Base-by-base conservation (phyloP, 2,888 invertebrate genomes). In the Scaptomyza flava region DNA sequence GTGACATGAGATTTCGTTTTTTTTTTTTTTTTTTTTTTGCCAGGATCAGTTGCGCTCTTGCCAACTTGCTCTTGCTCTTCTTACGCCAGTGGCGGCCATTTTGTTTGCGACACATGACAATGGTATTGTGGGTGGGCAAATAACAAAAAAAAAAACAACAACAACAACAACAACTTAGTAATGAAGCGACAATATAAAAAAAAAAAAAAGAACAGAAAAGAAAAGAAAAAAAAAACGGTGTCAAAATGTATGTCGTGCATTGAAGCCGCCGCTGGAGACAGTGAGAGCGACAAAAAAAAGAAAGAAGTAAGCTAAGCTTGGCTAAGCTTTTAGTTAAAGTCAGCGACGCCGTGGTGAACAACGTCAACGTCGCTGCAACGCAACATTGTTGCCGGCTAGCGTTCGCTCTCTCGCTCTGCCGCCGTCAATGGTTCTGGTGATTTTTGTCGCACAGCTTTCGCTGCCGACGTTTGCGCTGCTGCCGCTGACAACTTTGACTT, bases 221-320 rank as follows among this genome's bases (percentile, higher is more conserved):
- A 9, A 8, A 12, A 17, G 5, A 30, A 17, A 17, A 47, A 12
- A 6, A 20, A 70, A 79, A 79, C 74, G 83, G 82, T 82, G 86
- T 82, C 82, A 82, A 82, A 82, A 82, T 87, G 82, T 88, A 87
- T 87, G 82, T 82, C 86, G 71, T 74, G 67, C 81, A 79, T 53
- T 51, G 51, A 56, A 68, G 80, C 72, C 62, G 72, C 68, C 77
- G 72, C 66, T 56, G 68, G 65, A 71, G 68, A 62, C 79, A 65
- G 64, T 62, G 47, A 36, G 63, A 50, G 43, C 67, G 51, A 51
- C 33, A 34, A 51, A 17, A 54, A 56, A 14, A 48, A n/a, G 30
- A 45, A 51, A 52, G 61, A 77, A 63, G 64, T 81, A 61, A 74
- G 79, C 81, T 71, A 79, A 79, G 81, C 79, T 71, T 53, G 47